Evolutionary conservation across 2,888 invertebrate genomes (phyloP), one percentile per base, ranked within the genome.

Genomic region (Ophion costatus): DNA sequence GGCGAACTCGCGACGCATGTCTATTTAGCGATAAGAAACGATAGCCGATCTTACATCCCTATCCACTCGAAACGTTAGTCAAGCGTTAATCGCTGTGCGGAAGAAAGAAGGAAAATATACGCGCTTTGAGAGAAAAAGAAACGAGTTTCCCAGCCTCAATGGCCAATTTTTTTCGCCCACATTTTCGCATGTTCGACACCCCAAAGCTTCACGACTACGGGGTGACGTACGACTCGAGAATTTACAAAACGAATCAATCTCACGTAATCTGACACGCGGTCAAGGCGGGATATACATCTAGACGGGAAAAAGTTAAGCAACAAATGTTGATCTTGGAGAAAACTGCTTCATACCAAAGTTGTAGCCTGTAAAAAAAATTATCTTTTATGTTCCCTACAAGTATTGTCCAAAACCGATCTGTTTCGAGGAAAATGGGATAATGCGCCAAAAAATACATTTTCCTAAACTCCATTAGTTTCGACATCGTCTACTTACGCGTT

Each of bases 171-270:
- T 69, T 74, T 38, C n/a, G n/a, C 38, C 42, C 64, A 42, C 80
- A 61, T 74, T 73, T 61, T 80, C 82, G 73, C 80, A 84, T 69
- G 86, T 80, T 86, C 79, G 78, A 69, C 80, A 78, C 87, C 83
- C 82, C 80, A 80, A 85, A 83, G 82, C 85, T 80, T 83, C 71
- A 85, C 77, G 45, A 29, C 63, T 22, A 9, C 61, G 24, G 61
- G 45, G 45, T 74, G 45, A 42, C 61, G 10, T 45, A 61, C 42
- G 20, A 45, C 33, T 59, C 7, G n/a, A 45, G 38, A 61, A 74
- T 74, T 22, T 38, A 7, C 22, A n/a, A 24, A 29, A 63, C 9
- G 29, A 22, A 17, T 59, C 20, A 17, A 17, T 17, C 51, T 51
- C 51, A 14, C 51, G 11, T 10, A 17, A 51, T 51, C 17, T 51